Evolutionary conservation across 1,140 invertebrate genomes (phyloP), one percentile per base, ranked within the genome.

Genomic region (Forficula auricularia): DNA sequence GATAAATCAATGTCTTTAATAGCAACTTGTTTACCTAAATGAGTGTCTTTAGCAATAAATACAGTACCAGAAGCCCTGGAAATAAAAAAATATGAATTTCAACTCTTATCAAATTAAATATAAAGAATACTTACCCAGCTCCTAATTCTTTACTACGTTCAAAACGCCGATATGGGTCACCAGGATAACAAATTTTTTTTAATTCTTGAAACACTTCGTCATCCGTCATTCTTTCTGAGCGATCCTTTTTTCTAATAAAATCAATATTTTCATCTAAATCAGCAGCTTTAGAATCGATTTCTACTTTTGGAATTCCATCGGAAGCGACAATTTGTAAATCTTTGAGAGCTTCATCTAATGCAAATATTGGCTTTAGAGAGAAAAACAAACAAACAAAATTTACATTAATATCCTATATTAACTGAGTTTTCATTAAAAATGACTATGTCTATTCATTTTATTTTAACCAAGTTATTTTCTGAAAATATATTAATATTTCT

Each of bases 1-100:
- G 78, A 75, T 52, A 96, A 68, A 62, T 96, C 90, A 62, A 97
- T 96, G 52, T 91, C 87, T 65, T 97, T 96, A 42, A 97, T 85
- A 4, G 91, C 91, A 6, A 96, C 89, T 62, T 77, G 77, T 9
- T 79, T 66, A 36, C 77, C 73, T 18, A 77, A 78, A 22, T 74
- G 71, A 32, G 75, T 69, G 61, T 94, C 86, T 27, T 73, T 75
- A 0, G 90, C 90, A 45, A 85, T 89, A 59, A 84, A 95, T 3
- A 96, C 91, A 32, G 81, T 87, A 36, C 91, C 91, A 16, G 87
- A 85, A 35, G 82, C 82, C 32, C 61, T 62, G 44, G 6, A 53
- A 47, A 36, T 8, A 19, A 19, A 4, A 39, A 0, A 10, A 22
- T 27, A 22, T 30, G 22, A 9, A n/a, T 19, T 20, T n/a, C 13